These are phyloP conservation scores for Anguilla anguilla DNA, from an alignment of 2,797 vertebrate genomes.

Conservation along the genomic window DNA sequence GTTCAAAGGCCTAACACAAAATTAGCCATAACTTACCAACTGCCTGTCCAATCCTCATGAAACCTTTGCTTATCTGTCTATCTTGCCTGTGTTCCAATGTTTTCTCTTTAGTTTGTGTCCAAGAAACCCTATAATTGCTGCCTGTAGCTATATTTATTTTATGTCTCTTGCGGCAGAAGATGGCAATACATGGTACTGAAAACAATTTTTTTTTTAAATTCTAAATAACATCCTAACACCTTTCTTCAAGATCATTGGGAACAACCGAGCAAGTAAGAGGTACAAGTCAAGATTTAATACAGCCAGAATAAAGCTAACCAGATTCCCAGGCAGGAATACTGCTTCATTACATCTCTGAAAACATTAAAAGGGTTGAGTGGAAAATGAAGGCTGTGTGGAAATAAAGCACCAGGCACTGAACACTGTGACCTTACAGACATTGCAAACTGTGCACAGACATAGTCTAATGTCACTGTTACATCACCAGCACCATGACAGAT, in stretches of 20 bases:
- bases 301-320: not conserved
- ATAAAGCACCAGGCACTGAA: not conserved
- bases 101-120: not conserved
- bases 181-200: not conserved
- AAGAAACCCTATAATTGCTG: not conserved
- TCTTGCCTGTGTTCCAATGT: not conserved
- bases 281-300: not conserved
- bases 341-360: not conserved
- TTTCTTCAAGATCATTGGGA: not conserved
- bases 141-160: not conserved
- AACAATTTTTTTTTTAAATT: not conserved
- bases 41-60: not conserved
- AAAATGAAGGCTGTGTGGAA: not conserved
- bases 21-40: too few species aligned
- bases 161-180: not conserved
- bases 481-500: not conserved
- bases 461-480: not conserved
- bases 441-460: not conserved
- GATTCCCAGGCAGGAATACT: not conserved
- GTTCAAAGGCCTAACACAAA: too few species aligned
- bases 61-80: not conserved
- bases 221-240: not conserved
- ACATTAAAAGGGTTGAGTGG: not conserved
- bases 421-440: not conserved
- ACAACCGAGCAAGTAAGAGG: constrained; percentile 7